Evolutionary conservation across 2,113 vertebrate species (phyloP).

Genomic region (Labrus mixtus): DNA sequence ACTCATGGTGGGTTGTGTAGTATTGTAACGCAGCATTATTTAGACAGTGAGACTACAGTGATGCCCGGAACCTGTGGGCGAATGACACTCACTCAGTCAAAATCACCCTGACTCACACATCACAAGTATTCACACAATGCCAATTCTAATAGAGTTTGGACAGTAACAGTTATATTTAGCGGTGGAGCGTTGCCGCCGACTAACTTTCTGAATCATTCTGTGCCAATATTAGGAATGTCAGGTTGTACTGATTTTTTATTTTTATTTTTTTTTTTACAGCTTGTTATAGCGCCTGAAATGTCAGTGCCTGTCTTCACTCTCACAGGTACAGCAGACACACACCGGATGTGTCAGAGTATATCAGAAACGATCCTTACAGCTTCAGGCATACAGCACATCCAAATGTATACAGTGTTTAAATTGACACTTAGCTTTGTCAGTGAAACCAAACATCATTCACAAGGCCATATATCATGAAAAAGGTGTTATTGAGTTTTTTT

Average conservation of each 20-base stretch:
- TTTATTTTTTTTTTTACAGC: not conserved
- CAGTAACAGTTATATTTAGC: slow-evolving; percentile 54
- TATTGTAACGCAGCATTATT: slow-evolving; percentile 43
- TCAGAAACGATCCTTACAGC: not conserved
- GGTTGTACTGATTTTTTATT: slow-evolving; percentile 18
- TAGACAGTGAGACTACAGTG: slow-evolving; percentile 28
- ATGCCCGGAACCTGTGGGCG: slow-evolving; percentile 56
- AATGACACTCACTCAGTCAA: slow-evolving; percentile 58
- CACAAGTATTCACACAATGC: slow-evolving; percentile 49
- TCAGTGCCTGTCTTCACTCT: not conserved
- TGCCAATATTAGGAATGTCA: slow-evolving; percentile 10
- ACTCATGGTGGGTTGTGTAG: not conserved
- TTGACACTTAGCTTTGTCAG: not conserved
- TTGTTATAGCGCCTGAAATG: slow-evolving; percentile 20
- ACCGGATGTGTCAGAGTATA: not conserved
- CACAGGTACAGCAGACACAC: not conserved
- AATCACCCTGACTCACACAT: slow-evolving; percentile 67
- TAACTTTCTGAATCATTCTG: slow-evolving; percentile 37
- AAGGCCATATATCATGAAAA: not conserved
- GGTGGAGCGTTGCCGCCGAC: not conserved
- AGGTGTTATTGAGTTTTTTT: slow-evolving; percentile 3
- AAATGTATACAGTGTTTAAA: not conserved
- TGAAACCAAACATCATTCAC: not conserved
- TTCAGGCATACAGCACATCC: not conserved
- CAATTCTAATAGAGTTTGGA: slow-evolving; percentile 44